These are phyloP conservation scores for Listrodromus nycthemerus DNA, from an alignment of 2,888 invertebrate species.

Conservation along the genomic window DNA sequence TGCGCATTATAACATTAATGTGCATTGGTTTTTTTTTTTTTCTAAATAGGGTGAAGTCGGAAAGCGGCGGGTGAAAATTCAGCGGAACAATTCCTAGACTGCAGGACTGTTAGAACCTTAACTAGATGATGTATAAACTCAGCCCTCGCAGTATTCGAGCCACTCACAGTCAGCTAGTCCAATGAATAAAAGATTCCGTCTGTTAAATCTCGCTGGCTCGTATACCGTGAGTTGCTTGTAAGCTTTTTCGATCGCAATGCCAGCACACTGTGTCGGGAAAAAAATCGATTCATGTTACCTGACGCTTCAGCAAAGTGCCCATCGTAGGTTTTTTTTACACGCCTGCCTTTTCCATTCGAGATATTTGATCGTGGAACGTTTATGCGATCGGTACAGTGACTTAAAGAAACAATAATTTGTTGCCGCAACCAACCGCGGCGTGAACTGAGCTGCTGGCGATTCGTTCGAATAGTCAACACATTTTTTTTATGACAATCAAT, in stretches of 20 bases:
- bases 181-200: slow-evolving; percentile 81
- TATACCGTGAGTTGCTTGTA: slow-evolving; percentile 62
- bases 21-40: neutral
- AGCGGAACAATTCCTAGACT: slow-evolving; percentile 1
- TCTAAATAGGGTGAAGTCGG: neutral
- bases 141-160: slow-evolving; percentile 81
- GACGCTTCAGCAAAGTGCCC: no score
- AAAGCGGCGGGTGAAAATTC: neutral
- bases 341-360: no score
- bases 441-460: neutral
- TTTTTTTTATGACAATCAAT: neutral
- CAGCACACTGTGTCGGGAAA: slow-evolving; percentile 8
- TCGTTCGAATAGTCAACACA: neutral
- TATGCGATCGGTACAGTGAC: no score
- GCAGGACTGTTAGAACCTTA: slow-evolving; percentile 77
- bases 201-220: slow-evolving; percentile 74
- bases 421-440: no score
- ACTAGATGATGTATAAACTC: slow-evolving; percentile 80
- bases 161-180: slow-evolving; percentile 74
- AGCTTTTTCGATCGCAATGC: slow-evolving; percentile 43
- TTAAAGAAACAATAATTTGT: no score
- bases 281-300: neutral
- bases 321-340: no score
- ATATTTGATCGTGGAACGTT: no score
- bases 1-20: neutral